phyloP scores from a whole-genome alignment of 2,888 invertebrate genomes.

The Drosophila mimica region DNA sequence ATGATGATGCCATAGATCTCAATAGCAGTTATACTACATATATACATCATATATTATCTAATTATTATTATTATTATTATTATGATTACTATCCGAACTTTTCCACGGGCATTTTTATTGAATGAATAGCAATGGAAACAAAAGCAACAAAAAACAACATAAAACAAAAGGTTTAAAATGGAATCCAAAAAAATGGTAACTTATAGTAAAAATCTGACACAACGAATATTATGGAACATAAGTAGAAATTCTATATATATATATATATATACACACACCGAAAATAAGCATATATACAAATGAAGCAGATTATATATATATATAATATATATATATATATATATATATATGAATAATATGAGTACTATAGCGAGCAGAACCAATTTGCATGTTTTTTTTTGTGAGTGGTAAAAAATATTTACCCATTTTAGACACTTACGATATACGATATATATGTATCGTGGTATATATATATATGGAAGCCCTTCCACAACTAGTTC shows the following conservation, averaged over 20 bases:
- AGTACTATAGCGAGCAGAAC: conserved; percentile 74
- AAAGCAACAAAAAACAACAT: conserved; percentile 29
- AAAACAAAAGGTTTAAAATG: conserved; percentile 71
- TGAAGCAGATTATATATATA: conserved; percentile 48
- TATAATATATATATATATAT: conserved; percentile 52
- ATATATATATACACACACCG: conserved; percentile 72
- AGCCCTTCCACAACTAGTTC: background rate
- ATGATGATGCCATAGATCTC: conserved; percentile 56
- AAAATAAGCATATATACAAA: conserved; percentile 78
- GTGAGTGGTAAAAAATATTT: conserved; percentile 43
- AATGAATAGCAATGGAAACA: conserved; percentile 37
- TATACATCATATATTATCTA: conserved; percentile 29
- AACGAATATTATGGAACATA: conserved; percentile 86
- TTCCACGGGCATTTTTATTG: conserved; percentile 61
- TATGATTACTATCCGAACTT: conserved; percentile 48
- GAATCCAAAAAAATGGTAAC: conserved; percentile 76
- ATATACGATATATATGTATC: conserved; percentile 1
- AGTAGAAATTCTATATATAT: conserved; percentile 84
- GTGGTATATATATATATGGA: background rate
- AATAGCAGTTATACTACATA: conserved; percentile 60
- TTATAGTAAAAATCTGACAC: conserved; percentile 85
- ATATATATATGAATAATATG: conserved; percentile 64
- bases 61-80: conserved; percentile 22
- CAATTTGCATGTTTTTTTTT: conserved; percentile 79
- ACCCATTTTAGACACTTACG: conserved; percentile 32